These are phyloP conservation scores for Menura novaehollandiae DNA, from an alignment of 2,113 vertebrate species.

Conservation along the genomic window DNA sequence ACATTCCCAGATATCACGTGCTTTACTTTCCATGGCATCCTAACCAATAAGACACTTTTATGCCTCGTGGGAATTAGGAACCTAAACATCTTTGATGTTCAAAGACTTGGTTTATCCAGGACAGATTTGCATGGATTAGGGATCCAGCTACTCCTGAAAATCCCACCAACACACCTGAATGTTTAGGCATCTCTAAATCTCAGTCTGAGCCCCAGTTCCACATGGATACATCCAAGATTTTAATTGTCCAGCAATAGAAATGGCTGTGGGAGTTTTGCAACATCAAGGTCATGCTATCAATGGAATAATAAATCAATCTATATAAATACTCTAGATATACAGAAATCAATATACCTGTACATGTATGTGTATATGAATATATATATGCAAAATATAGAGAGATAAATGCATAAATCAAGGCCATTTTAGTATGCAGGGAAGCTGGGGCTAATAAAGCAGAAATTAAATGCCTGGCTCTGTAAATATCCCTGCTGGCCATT, in stretches of 20 bases:
- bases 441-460: background rate
- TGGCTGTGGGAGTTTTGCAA: background rate
- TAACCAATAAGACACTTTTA: background rate
- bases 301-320: background rate
- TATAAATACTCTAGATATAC: background rate
- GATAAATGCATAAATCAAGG: background rate
- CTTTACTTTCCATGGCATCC: background rate
- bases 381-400: background rate
- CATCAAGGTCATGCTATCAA: background rate
- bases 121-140: background rate
- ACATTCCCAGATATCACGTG: background rate
- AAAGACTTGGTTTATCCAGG: background rate
- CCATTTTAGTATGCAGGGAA: background rate
- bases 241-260: background rate
- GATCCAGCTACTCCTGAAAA: background rate
- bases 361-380: background rate
- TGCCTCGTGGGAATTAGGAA: background rate
- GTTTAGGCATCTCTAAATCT: background rate
- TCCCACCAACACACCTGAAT: background rate
- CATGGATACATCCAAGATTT: accelerated
- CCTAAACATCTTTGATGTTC: background rate
- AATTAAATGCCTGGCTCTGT: background rate
- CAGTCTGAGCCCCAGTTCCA: background rate
- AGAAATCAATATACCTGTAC: background rate
- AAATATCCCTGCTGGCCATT: background rate